A percentile compares a stretch with the other conserved stretches of the same genome.
These are phyloP conservation scores for Grantiella picta DNA, from an alignment of 2,113 vertebrate species.

Conservation along the genomic window DNA sequence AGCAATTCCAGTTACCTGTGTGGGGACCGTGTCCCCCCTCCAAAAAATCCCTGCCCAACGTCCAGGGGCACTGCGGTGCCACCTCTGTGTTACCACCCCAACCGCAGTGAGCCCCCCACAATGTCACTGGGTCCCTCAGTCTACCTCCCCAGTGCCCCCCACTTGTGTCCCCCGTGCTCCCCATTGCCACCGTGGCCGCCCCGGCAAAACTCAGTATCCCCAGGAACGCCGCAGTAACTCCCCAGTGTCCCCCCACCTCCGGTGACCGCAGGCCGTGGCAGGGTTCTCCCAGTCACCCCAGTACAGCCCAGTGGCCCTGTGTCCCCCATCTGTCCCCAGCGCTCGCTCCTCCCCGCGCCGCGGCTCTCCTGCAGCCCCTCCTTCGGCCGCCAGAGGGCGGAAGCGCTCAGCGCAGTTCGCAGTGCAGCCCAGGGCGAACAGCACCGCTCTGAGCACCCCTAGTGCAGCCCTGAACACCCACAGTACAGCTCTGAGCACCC, in stretches of 20 bases:
- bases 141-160: too few species aligned
- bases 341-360: rapidly evolving
- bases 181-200: not conserved
- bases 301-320: not conserved
- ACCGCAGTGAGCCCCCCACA: rapidly evolving
- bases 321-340: not conserved
- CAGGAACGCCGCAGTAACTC: too few species aligned
- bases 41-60: rapidly evolving
- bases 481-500: too few species aligned
- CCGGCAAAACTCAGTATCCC: not conserved
- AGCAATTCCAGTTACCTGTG: not conserved
- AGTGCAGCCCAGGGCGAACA: not conserved
- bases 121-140: not conserved
- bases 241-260: not conserved
- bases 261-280: not conserved
- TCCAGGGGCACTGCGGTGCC: not conserved
- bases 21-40: rapidly evolving
- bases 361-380: not conserved
- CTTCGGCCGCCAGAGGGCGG: not conserved
- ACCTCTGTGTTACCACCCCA: not conserved
- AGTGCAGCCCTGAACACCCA: rapidly evolving
- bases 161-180: rapidly evolving
- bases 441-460: too few species aligned
- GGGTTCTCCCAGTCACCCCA: not conserved
- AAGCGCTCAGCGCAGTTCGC: not conserved